Base-by-base conservation (phyloP, 1,140 invertebrate genomes). In the Homalodisca vitripennis region DNA sequence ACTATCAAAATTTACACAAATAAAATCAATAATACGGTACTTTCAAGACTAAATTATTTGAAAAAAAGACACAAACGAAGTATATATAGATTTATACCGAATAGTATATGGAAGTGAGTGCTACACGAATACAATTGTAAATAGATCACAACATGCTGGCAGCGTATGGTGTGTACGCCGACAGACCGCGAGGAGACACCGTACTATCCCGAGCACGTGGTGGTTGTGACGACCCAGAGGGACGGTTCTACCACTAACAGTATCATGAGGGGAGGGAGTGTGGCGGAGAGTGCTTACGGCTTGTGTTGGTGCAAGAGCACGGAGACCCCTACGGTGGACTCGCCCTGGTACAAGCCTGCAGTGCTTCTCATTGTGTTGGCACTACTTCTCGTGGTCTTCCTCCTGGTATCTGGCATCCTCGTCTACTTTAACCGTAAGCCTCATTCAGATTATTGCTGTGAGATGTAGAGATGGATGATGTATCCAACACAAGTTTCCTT, bases 361-460 rank as follows among this genome's bases (percentile, higher is more conserved):
- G 81, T 85, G 68, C 73, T 85, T 20, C 75, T 85, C 2, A 77
- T 85, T 14, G 76, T 85, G 6, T 74, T 86, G 22, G 79, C 84
- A 14, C 76, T 85, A 0, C 78, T 86, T 24, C 78, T 86, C 60
- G 79, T 85, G 30, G 79, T 84, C 64, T 85, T 85, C 72, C 81
- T 85, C 0, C 77, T 85, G 73, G 82, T 86, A 70, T 83, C 83
- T 70, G 83, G 83, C 34, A 82, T 85, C 60, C 78, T 86, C 26
- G 79, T 86, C 12, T 85, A 85, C 75, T 83, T 85, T 73, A 86
- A 86, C 76, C 85, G 85, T 86, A 77, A 84, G 84, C n/a, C n/a
- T n/a, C n/a, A n/a, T n/a, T n/a, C n/a, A n/a, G n/a, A n/a, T 85
- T 34, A n/a, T n/a, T n/a, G n/a, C n/a, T n/a, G n/a, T n/a, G n/a